Conservation (phyloP, 2,888 invertebrate species). For the Macrophya alboannulata region DNA sequence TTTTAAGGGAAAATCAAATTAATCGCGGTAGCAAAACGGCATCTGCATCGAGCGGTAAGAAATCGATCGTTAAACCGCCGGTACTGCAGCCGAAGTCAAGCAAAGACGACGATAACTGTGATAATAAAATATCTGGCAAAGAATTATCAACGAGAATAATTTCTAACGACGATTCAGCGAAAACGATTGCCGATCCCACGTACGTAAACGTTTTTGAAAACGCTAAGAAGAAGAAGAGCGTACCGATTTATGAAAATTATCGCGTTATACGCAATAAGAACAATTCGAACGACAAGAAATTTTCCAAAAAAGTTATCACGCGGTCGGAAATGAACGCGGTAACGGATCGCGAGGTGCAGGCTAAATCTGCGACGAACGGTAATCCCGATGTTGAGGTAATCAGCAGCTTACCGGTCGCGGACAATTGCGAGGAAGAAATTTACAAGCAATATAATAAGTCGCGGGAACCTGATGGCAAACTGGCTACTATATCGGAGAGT, state of each 20-base stretch:
- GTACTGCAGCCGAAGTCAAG: constrained; percentile 54
- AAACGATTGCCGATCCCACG: constrained; percentile 59
- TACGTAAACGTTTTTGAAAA: constrained; percentile 70
- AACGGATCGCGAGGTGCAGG: neutral
- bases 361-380: constrained; percentile 11
- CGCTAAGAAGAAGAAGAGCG: constrained; percentile 56
- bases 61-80: constrained; percentile 11
- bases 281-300: constrained; percentile 24
- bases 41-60: neutral
- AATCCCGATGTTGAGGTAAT: constrained; percentile 19
- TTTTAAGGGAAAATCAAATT: neutral
- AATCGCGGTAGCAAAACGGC: neutral
- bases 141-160: neutral
- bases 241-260: constrained; percentile 71
- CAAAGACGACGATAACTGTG: constrained; percentile 65
- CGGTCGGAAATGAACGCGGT: neutral
- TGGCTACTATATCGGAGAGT: constrained; percentile 46
- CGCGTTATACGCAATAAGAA: constrained; percentile 52
- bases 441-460: neutral
- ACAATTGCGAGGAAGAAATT: constrained; percentile 26
- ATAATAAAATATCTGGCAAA: constrained; percentile 59
- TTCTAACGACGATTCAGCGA: neutral
- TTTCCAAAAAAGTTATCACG: neutral
- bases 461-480: neutral
- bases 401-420: constrained; percentile 13